These are phyloP conservation scores for Drosophila macrospina DNA, from an alignment of 2,888 invertebrate species.

Conservation along the genomic window DNA sequence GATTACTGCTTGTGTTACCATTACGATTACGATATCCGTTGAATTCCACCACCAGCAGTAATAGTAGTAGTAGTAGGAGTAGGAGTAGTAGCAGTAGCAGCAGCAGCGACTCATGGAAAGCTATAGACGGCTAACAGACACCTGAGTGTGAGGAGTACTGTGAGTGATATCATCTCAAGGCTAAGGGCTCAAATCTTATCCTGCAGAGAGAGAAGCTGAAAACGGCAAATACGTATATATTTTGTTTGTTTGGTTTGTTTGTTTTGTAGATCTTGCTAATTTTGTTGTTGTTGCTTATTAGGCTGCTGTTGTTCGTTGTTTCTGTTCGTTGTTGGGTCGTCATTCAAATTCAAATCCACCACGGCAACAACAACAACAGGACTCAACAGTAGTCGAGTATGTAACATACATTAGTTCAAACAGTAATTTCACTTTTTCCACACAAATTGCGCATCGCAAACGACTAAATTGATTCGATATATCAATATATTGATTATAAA, in stretches of 20 bases:
- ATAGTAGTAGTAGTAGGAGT: constrained; percentile 62
- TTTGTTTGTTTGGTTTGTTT: constrained; percentile 44
- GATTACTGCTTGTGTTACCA: constrained; percentile 69
- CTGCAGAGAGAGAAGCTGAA: constrained; percentile 85
- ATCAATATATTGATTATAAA: constrained; percentile 25
- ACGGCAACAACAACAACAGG: constrained; percentile 69
- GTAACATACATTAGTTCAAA: constrained; percentile 41
- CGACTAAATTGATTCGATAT: constrained; percentile 41
- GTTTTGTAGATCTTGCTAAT: constrained; percentile 36
- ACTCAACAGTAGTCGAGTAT: constrained; percentile 68
- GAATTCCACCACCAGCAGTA: constrained; percentile 67
- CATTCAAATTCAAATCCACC: constrained; percentile 47
- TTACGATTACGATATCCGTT: constrained; percentile 65
- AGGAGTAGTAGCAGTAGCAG: constrained; percentile 52
- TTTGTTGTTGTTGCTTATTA: constrained; percentile 54
- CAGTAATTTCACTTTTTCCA: constrained; percentile 81
- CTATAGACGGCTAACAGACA: constrained; percentile 64
- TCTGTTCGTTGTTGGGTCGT: constrained; percentile 62
- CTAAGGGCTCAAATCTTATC: constrained; percentile 79
- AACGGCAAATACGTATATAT: constrained; percentile 84
- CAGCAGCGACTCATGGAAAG: constrained; percentile 54
- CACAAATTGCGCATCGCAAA: constrained; percentile 82
- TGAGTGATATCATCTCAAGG: constrained; percentile 67
- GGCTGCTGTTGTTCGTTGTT: constrained; percentile 59
- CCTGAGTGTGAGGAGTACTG: constrained; percentile 53